phyloP scores from a whole-genome alignment of 1,140 invertebrate genomes.

The Diachasmimorpha longicaudata region DNA sequence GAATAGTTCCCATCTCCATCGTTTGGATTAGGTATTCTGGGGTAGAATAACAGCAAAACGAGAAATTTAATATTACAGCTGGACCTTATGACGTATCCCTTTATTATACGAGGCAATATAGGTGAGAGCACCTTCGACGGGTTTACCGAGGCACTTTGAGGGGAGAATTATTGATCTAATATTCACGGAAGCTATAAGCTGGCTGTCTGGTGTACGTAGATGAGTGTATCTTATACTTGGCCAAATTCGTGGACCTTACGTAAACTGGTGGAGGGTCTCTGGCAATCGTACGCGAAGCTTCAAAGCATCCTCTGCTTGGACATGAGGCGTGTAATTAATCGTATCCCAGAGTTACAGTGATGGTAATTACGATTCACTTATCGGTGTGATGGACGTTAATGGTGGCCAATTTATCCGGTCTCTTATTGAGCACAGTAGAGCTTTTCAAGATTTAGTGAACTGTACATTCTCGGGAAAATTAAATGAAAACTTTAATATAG shows the following conservation, averaged over 20 bases:
- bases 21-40: too few species aligned
- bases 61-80: neutral
- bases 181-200: constrained; percentile 58
- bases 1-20: too few species aligned
- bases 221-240: constrained; percentile 54
- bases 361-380: neutral
- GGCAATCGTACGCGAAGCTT: constrained; percentile 12
- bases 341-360: constrained; percentile 34
- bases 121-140: constrained; percentile 1
- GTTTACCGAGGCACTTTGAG: constrained; percentile 22
- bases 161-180: constrained; percentile 59
- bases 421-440: too few species aligned
- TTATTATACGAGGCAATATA: neutral
- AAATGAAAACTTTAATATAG: too few species aligned
- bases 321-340: constrained; percentile 55
- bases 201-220: constrained; percentile 43
- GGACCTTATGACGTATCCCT: neutral
- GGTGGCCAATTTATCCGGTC: too few species aligned
- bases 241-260: neutral
- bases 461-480: too few species aligned
- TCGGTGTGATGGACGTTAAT: too few species aligned
- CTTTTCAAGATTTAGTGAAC: too few species aligned
- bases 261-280: constrained; percentile 23
- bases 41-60: too few species aligned
- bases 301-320: constrained; percentile 50